Evolutionary conservation across 1,140 invertebrate genomes (phyloP).

Genomic region (Camponotus floridanus): DNA sequence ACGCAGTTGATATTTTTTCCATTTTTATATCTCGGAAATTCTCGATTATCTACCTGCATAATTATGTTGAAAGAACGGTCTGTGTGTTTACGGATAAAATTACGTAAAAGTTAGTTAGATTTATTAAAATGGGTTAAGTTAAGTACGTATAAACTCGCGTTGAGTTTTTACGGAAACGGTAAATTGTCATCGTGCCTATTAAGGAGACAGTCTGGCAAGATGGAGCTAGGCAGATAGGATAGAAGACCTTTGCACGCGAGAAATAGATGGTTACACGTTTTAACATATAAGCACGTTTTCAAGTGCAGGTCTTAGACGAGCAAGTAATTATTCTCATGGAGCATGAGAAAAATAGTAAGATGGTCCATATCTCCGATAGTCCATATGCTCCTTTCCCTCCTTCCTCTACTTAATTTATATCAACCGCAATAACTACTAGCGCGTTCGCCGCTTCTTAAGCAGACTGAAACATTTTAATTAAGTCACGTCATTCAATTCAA

Average conservation of each 20-base stretch:
- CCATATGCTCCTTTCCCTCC: not conserved
- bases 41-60: not conserved
- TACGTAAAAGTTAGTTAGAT: constrained; percentile 17
- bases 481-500: not conserved
- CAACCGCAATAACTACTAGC: not conserved
- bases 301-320: constrained; percentile 53
- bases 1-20: not conserved
- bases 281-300: constrained; percentile 51
- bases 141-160: constrained; percentile 6
- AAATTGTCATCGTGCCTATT: constrained; percentile 33
- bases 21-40: not conserved
- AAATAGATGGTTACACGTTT: constrained; percentile 42
- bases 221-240: constrained; percentile 28
- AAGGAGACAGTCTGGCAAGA: constrained; percentile 7
- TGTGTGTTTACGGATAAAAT: not conserved
- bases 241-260: constrained; percentile 49
- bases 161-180: constrained; percentile 29
- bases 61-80: constrained; percentile 28
- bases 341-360: constrained; percentile 48
- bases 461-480: constrained; percentile 37
- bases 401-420: constrained; percentile 25
- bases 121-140: constrained; percentile 23
- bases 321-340: constrained; percentile 39
- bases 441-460: constrained; percentile 15
- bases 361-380: constrained; percentile 41